Percentiles rank a stretch among this genome's conserved stretches.
Evolutionary conservation across 2,113 vertebrate species (phyloP).

Genomic region (Mobula birostris): DNA sequence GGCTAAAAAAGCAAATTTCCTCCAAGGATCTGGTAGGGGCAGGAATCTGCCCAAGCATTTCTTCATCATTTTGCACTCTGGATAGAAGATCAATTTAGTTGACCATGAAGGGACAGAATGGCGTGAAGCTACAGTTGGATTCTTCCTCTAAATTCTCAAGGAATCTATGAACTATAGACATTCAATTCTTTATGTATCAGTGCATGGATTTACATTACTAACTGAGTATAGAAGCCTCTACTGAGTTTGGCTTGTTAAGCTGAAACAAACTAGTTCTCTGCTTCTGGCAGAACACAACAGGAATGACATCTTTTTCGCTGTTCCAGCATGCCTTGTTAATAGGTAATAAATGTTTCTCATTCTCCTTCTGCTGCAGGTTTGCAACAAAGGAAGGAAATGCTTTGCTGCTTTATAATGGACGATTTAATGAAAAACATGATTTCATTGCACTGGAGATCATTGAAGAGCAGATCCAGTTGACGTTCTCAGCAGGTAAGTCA

Average conservation of each 20-base stretch:
- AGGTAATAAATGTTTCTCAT: not conserved
- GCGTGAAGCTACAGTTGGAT: not conserved
- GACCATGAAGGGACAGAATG: not conserved
- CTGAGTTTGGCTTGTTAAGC: not conserved
- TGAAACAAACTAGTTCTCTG: not conserved
- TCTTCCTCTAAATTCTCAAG: not conserved
- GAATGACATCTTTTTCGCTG: not conserved
- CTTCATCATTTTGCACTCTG: not conserved
- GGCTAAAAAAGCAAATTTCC: not conserved
- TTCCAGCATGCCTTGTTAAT: not conserved
- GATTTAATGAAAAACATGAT: slow-evolving; percentile 95
- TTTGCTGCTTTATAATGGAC: slow-evolving; percentile 87
- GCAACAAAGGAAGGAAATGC: slow-evolving; percentile 79
- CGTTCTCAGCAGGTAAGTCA: slow-evolving; percentile 84
- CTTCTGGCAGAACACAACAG: not conserved
- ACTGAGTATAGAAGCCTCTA: not conserved
- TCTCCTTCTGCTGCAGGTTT: slow-evolving; percentile 63
- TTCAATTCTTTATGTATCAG: not conserved
- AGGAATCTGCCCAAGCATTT: not conserved
- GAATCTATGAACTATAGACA: not conserved
- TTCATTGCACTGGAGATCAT: slow-evolving; percentile 92
- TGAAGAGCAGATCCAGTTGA: slow-evolving; percentile 90
- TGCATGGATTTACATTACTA: not conserved
- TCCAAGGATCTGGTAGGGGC: not conserved
- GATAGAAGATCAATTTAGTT: not conserved